These are phyloP conservation scores for Coleophora flavipennella DNA, from an alignment of 2,888 invertebrate genomes.

Conservation along the genomic window DNA sequence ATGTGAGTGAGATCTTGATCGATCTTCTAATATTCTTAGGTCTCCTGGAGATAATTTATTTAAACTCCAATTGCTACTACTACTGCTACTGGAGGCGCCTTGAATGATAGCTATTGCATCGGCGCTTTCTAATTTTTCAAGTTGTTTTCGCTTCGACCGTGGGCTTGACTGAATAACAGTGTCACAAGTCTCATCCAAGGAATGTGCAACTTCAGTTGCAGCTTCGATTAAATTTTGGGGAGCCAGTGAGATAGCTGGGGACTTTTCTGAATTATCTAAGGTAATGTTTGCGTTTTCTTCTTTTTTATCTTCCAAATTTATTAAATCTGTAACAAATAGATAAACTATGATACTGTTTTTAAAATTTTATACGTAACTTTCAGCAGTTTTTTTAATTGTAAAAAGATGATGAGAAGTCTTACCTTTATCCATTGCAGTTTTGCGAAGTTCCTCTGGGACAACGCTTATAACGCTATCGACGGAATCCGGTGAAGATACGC, in stretches of 20 bases:
- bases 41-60: constrained; percentile 68
- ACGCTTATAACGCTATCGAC: constrained; percentile 90
- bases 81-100: constrained; percentile 64
- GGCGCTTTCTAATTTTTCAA: constrained; percentile 63
- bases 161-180: constrained; percentile 77
- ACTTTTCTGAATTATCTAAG: constrained; percentile 33
- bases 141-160: constrained; percentile 60
- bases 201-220: constrained; percentile 76
- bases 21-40: constrained; percentile 59
- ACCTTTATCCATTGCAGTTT: constrained; percentile 62
- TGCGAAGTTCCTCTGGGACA: constrained; percentile 74
- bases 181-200: constrained; percentile 79
- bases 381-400: neutral
- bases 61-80: constrained; percentile 68
- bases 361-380: neutral
- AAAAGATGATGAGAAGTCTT: constrained; percentile 5
- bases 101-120: constrained; percentile 61
- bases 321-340: constrained; percentile 37
- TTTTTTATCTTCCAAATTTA: constrained; percentile 29
- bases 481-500: constrained; percentile 89
- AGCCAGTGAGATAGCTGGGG: constrained; percentile 33
- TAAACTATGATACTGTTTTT: neutral
- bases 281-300: constrained; percentile 24
- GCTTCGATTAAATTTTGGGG: constrained; percentile 74
- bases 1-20: constrained; percentile 61